phyloP scores from a whole-genome alignment of 2,113 vertebrate genomes.

The Tupaia chinensis region DNA sequence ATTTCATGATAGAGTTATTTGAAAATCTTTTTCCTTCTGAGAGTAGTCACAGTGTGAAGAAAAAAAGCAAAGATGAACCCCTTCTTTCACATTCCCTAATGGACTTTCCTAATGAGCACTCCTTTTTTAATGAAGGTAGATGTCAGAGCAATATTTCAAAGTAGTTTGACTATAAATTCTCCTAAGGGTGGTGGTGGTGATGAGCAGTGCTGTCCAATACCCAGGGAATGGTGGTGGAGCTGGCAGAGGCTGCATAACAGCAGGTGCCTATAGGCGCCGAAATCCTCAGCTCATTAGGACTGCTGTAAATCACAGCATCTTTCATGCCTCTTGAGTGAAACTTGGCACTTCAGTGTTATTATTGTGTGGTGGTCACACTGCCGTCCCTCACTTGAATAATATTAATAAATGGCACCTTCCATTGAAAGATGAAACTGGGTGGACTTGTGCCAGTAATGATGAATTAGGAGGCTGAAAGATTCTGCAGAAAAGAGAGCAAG shows the following conservation, averaged over 20 bases:
- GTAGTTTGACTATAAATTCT: slow-evolving; percentile 1
- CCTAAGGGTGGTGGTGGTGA: not conserved
- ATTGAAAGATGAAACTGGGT: slow-evolving; percentile 23
- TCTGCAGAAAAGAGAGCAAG: slow-evolving; percentile 40
- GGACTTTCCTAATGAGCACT: not conserved
- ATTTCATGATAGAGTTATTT: not conserved
- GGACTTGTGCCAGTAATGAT: slow-evolving; percentile 29
- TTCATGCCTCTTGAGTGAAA: slow-evolving; percentile 59
- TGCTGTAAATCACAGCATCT: slow-evolving; percentile 56
- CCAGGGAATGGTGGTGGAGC: not conserved
- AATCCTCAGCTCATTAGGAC: slow-evolving; percentile 50
- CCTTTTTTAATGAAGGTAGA: slow-evolving; percentile 12
- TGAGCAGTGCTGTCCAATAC: not conserved
- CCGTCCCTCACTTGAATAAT: not conserved
- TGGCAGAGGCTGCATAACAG: slow-evolving; percentile 42
- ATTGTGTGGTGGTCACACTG: slow-evolving; percentile 20
- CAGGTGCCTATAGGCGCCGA: slow-evolving; percentile 47
- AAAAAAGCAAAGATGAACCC: not conserved
- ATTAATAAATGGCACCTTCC: slow-evolving; percentile 62
- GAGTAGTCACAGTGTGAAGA: not conserved
- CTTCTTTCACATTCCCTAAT: not conserved
- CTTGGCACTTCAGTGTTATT: slow-evolving; percentile 63
- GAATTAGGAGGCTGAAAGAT: slow-evolving; percentile 14
- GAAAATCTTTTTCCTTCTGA: not conserved
- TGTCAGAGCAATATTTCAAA: not conserved